A percentile compares a stretch with the other conserved stretches of the same genome.
Evolutionary conservation across 2,113 vertebrate species (phyloP).

Genomic region (Elephas maximus): DNA sequence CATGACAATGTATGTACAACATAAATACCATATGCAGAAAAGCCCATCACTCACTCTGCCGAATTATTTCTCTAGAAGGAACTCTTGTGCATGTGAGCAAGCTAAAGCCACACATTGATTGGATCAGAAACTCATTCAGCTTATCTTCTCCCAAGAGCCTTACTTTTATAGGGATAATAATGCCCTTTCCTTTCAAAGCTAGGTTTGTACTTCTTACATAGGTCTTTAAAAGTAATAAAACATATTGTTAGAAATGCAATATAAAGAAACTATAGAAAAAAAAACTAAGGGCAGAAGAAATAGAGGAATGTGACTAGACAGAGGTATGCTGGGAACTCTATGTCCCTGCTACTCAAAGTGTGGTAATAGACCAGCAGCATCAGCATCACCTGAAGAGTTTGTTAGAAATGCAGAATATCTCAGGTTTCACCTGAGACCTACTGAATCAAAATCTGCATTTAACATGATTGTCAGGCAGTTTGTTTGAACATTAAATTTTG

Average conservation of each 20-base stretch:
- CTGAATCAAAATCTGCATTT: not conserved
- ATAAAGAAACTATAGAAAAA: not conserved
- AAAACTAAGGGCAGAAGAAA: not conserved
- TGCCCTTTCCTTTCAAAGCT: not conserved
- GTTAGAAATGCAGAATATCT: not conserved
- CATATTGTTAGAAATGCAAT: not conserved
- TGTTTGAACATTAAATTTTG: not conserved
- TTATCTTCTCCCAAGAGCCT: not conserved
- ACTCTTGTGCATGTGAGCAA: not conserved
- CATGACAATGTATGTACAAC: accelerated
- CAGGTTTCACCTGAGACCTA: not conserved
- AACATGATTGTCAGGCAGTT: not conserved
- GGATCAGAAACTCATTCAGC: not conserved
- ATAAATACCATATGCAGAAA: accelerated
- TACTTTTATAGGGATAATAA: not conserved
- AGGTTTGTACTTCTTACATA: not conserved
- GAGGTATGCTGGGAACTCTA: not conserved
- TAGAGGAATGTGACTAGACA: not conserved
- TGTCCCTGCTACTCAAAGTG: not conserved
- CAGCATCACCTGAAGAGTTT: not conserved
- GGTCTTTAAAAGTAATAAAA: not conserved
- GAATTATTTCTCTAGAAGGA: not conserved
- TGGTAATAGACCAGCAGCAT: accelerated
- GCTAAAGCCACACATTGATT: not conserved
- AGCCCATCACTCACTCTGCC: not conserved